Percentiles rank a stretch among this genome's conserved stretches.
These are phyloP conservation scores for Drosophila auraria DNA, from an alignment of 1,140 invertebrate species.

Conservation along the genomic window DNA sequence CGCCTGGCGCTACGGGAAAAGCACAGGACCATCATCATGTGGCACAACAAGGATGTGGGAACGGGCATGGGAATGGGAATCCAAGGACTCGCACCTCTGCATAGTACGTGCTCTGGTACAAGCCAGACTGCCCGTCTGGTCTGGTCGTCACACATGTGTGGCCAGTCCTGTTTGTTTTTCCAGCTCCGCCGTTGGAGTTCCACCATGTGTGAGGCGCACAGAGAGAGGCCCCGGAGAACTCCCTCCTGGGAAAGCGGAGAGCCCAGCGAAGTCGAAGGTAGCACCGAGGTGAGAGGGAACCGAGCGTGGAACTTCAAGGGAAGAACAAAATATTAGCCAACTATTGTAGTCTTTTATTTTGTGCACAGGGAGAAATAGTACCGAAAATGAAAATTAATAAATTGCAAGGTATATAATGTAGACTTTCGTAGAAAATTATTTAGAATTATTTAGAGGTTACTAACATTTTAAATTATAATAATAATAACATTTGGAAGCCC, in stretches of 20 bases:
- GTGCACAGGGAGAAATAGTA: not conserved
- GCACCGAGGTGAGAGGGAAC: constrained; percentile 35
- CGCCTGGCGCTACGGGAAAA: constrained; percentile 81
- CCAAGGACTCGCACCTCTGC: constrained; percentile 65
- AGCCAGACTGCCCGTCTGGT: not conserved
- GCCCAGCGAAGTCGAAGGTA: constrained; percentile 66
- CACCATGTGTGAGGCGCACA: constrained; percentile 25
- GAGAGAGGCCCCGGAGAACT: constrained; percentile 49
- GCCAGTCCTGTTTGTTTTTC: constrained; percentile 57
- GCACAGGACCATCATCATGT: constrained; percentile 67
- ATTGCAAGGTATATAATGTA: too few relatives aligned
- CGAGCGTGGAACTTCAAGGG: constrained; percentile 1
- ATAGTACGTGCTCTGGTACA: constrained; percentile 64
- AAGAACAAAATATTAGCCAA: not conserved
- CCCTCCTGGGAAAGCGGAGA: constrained; percentile 49
- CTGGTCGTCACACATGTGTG: constrained; percentile 46
- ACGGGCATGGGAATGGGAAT: constrained; percentile 37
- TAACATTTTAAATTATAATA: not conserved
- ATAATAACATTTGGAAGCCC: too few relatives aligned
- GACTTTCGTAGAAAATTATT: too few relatives aligned
- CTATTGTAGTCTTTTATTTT: not conserved
- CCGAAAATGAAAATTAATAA: not conserved
- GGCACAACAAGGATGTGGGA: constrained; percentile 50
- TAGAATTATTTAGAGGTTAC: too few relatives aligned
- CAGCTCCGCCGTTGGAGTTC: constrained; percentile 41